These are phyloP conservation scores for Mylabris sibirica DNA, from an alignment of 2,888 invertebrate species.

Conservation along the genomic window DNA sequence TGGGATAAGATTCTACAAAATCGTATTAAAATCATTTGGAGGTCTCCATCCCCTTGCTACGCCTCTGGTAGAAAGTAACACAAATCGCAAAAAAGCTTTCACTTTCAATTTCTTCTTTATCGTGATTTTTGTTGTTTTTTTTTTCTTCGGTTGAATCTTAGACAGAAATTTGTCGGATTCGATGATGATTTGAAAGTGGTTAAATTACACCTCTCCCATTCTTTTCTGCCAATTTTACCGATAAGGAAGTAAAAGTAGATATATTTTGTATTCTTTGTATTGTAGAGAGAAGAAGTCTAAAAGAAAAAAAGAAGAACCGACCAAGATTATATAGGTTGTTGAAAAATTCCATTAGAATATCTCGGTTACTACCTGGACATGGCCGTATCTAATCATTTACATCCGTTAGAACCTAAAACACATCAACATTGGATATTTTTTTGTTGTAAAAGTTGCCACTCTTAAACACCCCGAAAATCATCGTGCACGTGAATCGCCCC, in stretches of 20 bases:
- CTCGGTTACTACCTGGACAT: slow-evolving; percentile 40
- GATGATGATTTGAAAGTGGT: background rate
- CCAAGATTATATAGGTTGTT: background rate
- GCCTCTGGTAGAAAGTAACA: background rate
- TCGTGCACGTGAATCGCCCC: slow-evolving; percentile 61
- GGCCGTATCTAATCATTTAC: slow-evolving; percentile 58
- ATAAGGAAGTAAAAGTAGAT: slow-evolving; percentile 7
- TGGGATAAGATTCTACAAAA: no score
- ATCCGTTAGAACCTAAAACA: slow-evolving; percentile 40
- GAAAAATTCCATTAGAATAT: background rate
- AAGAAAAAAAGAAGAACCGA: no score
- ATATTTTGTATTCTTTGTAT: background rate
- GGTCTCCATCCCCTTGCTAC: no score
- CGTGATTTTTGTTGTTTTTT: background rate
- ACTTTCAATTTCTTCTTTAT: background rate
- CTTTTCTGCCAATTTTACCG: background rate
- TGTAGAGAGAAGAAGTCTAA: background rate
- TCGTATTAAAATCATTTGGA: no score
- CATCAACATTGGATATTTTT: background rate
- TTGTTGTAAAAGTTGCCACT: slow-evolving; percentile 44
- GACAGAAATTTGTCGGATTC: background rate
- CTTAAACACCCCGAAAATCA: slow-evolving; percentile 51
- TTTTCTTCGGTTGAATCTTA: background rate
- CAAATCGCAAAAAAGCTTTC: background rate
- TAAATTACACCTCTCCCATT: background rate